Percentiles rank a stretch among this genome's conserved stretches.
phyloP scores from a whole-genome alignment of 2,113 vertebrate genomes.

The Dascyllus trimaculatus region DNA sequence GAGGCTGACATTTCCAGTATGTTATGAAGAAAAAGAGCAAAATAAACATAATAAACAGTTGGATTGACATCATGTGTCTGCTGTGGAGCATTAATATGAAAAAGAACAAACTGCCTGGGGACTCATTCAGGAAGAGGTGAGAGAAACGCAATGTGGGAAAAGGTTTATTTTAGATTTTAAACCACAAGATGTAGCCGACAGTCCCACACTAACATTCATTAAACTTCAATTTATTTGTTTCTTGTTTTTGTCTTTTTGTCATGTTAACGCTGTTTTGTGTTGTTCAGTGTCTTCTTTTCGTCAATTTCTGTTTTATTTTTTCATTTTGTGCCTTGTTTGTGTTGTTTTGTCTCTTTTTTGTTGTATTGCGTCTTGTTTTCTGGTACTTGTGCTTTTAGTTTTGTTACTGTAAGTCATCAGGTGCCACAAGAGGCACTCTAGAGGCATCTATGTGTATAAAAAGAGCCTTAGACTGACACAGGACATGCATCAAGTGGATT shows the following conservation, averaged over 20 bases:
- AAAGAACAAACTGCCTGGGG: conserved; percentile 10
- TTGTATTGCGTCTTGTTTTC: no score
- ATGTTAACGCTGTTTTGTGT: no score
- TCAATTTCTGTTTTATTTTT: no score
- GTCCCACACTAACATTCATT: neutral
- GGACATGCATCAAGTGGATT: no score
- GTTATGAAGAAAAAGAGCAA: conserved; percentile 71
- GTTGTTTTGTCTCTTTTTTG: no score
- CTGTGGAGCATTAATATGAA: conserved; percentile 27
- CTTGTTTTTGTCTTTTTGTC: no score
- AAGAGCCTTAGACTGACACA: no score
- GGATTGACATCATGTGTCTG: conserved; percentile 79
- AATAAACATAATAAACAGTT: conserved; percentile 79
- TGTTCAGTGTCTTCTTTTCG: no score
- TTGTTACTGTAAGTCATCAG: neutral
- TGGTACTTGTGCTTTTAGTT: neutral
- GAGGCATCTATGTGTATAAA: no score
- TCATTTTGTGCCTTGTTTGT: no score
- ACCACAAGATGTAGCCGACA: conserved; percentile 12
- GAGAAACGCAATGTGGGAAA: conserved; percentile 32
- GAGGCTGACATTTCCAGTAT: conserved; percentile 69
- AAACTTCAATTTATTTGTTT: neutral
- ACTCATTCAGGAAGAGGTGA: conserved; percentile 44
- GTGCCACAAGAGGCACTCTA: conserved; percentile 27
- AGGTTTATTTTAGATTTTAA: conserved; percentile 48